phyloP scores from a whole-genome alignment of 2,888 invertebrate genomes.

The Carabus problematicus region DNA sequence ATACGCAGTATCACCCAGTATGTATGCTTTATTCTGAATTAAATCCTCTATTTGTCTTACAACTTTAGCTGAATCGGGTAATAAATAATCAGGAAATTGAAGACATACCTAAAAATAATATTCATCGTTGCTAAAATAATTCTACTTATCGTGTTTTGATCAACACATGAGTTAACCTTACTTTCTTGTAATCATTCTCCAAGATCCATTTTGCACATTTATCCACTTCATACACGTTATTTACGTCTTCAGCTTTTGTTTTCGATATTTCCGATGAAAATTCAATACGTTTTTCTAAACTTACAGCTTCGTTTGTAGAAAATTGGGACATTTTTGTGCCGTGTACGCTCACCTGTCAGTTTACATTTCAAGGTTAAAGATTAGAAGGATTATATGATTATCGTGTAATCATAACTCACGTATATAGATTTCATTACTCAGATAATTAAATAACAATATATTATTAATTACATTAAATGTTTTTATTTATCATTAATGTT shows the following conservation, averaged over 20 bases:
- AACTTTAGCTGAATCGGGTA: conserved; percentile 73
- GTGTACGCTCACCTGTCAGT: background rate
- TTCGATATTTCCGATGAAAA: conserved; percentile 46
- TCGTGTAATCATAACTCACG: no score
- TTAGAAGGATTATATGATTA: no score
- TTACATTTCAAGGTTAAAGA: no score
- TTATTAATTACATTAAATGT: background rate
- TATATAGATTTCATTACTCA: no score
- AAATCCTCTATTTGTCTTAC: conserved; percentile 62
- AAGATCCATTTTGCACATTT: conserved; percentile 75
- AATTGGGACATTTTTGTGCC: conserved; percentile 54
- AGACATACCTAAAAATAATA: conserved; percentile 74
- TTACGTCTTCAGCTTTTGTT: conserved; percentile 55
- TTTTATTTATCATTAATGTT: background rate
- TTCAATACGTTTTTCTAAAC: conserved; percentile 62
- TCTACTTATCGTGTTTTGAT: conserved; percentile 18
- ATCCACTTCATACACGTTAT: conserved; percentile 65
- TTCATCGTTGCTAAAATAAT: conserved; percentile 32
- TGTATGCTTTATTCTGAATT: conserved; percentile 72
- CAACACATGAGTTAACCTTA: conserved; percentile 55
- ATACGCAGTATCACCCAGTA: conserved; percentile 90
- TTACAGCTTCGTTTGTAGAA: conserved; percentile 63
- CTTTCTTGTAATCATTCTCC: conserved; percentile 70
- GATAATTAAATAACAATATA: no score
- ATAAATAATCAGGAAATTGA: conserved; percentile 88